Evolutionary conservation across 2,113 vertebrate species (phyloP), one percentile per base, ranked within the genome.

Genomic region (Oryzias melastigma): DNA sequence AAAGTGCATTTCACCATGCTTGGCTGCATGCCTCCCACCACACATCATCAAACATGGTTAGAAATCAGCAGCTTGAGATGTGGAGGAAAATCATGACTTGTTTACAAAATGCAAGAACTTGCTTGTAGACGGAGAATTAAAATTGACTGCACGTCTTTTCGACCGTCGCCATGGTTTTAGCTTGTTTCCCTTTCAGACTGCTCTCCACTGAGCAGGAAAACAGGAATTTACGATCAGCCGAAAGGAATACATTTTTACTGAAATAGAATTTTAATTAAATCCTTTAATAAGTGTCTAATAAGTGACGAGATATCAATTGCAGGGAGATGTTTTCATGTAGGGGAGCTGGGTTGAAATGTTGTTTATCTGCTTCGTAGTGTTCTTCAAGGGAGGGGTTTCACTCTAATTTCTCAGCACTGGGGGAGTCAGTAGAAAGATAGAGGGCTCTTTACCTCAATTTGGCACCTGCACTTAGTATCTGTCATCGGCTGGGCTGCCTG

Each of bases 391-490:
- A 59, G 65, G 58, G 53, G 20, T 44, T 73, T 47, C 43, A 16
- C 72, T 27, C 56, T 47, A 47, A 40, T 64, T 48, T 52, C 48
- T 40, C 67, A 43, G 47, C 60, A 57, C 29, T 19, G 35, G 78
- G 79, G 68, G 72, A 78, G 53, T 77, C 76, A 73, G 62, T 16
- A 4, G 70, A 63, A 64, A 85, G 81, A 89, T 81, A 67, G 80
- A 88, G 71, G 80, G 77, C 77, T 52, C 73, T 56, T 84, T 83
- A 65, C 73, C 73, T 73, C 79, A 44, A 57, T 53, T 43, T 73
- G 68, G 78, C 87, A 81, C 69, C 67, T 25, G 47, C 55, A 77
- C 80, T 90, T 81, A 65, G 75, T 89, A 82, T 72, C 77, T 85
- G 87, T 87, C 89, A 75, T 68, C 41, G 58, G 63, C 53, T 48